A percentile compares a stretch with the other conserved stretches of the same genome.
Evolutionary conservation across 2,888 invertebrate species (phyloP).

Genomic region (Hydraecia micacea): DNA sequence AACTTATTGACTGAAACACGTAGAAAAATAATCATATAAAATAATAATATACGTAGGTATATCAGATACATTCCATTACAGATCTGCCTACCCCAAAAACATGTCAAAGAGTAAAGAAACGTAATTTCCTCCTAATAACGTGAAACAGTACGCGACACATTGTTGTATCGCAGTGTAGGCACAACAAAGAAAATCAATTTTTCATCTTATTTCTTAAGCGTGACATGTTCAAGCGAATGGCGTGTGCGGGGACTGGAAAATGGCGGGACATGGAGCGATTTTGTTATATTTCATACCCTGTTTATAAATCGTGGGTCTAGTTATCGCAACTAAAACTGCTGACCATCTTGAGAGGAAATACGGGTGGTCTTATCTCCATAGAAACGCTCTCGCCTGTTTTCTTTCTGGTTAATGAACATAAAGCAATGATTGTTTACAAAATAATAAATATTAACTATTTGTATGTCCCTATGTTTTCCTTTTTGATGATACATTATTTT

Average conservation of each 20-base stretch:
- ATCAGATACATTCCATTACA: background rate
- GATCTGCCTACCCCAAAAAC: background rate
- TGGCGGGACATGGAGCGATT: constrained; percentile 7
- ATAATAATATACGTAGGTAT: no score
- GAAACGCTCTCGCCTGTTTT: no score
- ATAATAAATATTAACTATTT: no score
- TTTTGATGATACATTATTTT: no score
- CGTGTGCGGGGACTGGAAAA: constrained; percentile 15
- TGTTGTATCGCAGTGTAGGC: constrained; percentile 34
- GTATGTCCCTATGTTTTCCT: no score
- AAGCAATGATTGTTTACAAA: no score
- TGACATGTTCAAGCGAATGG: constrained; percentile 44
- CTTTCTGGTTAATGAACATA: no score
- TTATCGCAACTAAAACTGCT: no score
- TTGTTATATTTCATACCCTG: background rate
- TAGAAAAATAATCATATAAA: background rate
- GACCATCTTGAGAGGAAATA: no score
- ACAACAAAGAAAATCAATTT: constrained; percentile 62
- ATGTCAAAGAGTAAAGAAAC: background rate
- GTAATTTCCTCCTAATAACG: constrained; percentile 35
- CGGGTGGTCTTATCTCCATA: no score
- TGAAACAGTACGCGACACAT: constrained; percentile 20
- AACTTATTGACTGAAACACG: no score
- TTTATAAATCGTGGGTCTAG: background rate
- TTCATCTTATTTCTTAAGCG: constrained; percentile 57